phyloP scores from a whole-genome alignment of 2,113 vertebrate genomes.

The Rhinichthys klamathensis region DNA sequence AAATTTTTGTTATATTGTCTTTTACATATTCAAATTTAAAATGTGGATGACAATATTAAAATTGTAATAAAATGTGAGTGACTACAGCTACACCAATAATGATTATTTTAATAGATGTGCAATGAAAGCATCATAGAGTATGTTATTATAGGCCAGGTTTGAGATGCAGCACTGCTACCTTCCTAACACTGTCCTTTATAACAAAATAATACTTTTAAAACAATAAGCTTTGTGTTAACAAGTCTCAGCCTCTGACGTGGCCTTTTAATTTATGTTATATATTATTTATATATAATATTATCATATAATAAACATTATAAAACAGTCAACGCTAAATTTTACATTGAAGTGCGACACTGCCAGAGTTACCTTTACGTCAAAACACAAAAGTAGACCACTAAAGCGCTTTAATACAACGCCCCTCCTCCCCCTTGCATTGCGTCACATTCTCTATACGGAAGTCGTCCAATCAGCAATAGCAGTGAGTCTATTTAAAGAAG shows the following conservation, averaged over 20 bases:
- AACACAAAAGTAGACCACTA: background rate
- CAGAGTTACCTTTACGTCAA: background rate
- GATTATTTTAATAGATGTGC: background rate
- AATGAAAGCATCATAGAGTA: background rate
- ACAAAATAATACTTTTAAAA: background rate
- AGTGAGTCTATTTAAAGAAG: constrained; percentile 73
- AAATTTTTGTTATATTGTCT: background rate
- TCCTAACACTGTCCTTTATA: too few relatives aligned
- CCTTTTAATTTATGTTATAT: background rate
- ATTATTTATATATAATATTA: too few relatives aligned
- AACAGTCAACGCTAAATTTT: background rate
- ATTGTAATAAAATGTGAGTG: background rate
- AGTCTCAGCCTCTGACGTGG: background rate
- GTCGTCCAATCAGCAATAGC: constrained; percentile 61
- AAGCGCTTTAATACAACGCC: background rate
- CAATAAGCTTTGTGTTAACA: background rate
- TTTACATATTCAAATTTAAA: background rate
- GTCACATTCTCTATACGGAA: constrained; percentile 23
- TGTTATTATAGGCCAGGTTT: too few relatives aligned
- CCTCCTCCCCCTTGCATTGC: constrained; percentile 25
- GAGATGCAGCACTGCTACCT: too few relatives aligned
- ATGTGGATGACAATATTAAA: background rate
- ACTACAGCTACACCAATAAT: background rate
- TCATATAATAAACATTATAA: background rate
- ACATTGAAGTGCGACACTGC: background rate